Base-by-base conservation (phyloP, 2,888 invertebrate species). In the Ichneumoninae sp. region DNA sequence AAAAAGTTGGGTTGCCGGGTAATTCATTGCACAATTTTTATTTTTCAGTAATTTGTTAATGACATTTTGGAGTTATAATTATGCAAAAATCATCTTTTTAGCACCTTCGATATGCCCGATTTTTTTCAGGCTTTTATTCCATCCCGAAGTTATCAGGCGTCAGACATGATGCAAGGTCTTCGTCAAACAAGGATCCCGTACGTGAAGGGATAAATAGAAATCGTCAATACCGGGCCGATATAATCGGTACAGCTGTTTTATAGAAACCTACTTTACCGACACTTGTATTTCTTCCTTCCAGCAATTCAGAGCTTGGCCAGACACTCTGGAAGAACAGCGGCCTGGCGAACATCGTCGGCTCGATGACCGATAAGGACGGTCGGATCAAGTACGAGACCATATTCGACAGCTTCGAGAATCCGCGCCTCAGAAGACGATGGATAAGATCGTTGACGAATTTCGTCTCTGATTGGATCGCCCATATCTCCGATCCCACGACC, bases 371-470 rank as follows among this genome's bases (percentile, higher is more conserved):
- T 33, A 95, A 96, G 1, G 95, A 96, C 78, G 97, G 97, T 0
- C 96, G 95, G 85, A 94, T 97, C 82, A 96, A 96, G 90, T 97
- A 97, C 88, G 96, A 96, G 65, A 95, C 95, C 86, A 96, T 98
- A 90, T 95, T 97, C 88, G 96, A 96, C 89, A 96, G 96, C 88
- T 95, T 98, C 88, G 97, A 98, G 91, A 97, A 97, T 91, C 97
- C 96, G 81, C 96, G 96, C 68, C 96, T 97, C 90, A 95, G 98
- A 86, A 95, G 97, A 70, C 96, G 97, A 87, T 98, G 98, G 98
- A 96, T 98, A 87, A 96, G 96, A 89, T 95, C 96, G 5, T 95
- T 97, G 8, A 96, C 97, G 1, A 95, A 96, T 85, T 97, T 96
- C 90, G 94, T 98, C 85, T 96, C 97, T 0, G 96, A 96, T 79